phyloP scores from a whole-genome alignment of 2,113 vertebrate genomes.

The Ancistrus triradiatus region DNA sequence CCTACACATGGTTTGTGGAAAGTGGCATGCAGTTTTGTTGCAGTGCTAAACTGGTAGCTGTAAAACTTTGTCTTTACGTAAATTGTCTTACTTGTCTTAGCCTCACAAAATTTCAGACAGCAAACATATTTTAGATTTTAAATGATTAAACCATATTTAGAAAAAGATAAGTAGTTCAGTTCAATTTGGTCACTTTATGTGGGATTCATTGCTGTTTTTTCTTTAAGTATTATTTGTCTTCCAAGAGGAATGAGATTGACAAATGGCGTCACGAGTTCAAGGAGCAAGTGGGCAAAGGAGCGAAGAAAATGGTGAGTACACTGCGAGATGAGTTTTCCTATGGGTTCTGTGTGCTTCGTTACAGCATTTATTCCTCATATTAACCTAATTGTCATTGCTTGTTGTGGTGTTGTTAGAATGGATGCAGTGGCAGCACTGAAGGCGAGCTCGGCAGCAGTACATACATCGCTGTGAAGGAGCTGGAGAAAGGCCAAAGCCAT shows the following conservation, averaged over 20 bases:
- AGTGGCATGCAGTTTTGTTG: too few relatives aligned
- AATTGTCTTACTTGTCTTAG: too few relatives aligned
- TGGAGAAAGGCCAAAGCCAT: slow-evolving; percentile 73
- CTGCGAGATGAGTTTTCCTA: too few relatives aligned
- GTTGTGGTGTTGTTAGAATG: slow-evolving; percentile 66
- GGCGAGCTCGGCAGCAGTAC: slow-evolving; percentile 82
- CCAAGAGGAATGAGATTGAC: slow-evolving; percentile 86
- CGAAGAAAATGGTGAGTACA: slow-evolving; percentile 79
- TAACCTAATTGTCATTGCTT: background rate
- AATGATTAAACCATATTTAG: too few relatives aligned
- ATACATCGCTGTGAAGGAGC: slow-evolving; percentile 81
- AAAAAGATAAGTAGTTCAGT: too few relatives aligned
- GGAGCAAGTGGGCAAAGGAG: slow-evolving; percentile 83
- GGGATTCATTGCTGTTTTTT: slow-evolving; percentile 12
- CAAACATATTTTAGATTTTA: too few relatives aligned
- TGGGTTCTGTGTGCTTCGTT: too few relatives aligned
- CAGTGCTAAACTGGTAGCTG: too few relatives aligned
- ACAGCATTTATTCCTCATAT: background rate
- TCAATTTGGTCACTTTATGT: background rate
- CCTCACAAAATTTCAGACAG: too few relatives aligned
- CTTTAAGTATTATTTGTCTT: slow-evolving; percentile 75
- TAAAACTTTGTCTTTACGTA: too few relatives aligned
- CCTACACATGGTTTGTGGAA: too few relatives aligned
- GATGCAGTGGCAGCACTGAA: slow-evolving; percentile 71
- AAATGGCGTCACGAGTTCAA: slow-evolving; percentile 91